Conservation (phyloP, 2,113 vertebrate species). For the Mustela nigripes region DNA sequence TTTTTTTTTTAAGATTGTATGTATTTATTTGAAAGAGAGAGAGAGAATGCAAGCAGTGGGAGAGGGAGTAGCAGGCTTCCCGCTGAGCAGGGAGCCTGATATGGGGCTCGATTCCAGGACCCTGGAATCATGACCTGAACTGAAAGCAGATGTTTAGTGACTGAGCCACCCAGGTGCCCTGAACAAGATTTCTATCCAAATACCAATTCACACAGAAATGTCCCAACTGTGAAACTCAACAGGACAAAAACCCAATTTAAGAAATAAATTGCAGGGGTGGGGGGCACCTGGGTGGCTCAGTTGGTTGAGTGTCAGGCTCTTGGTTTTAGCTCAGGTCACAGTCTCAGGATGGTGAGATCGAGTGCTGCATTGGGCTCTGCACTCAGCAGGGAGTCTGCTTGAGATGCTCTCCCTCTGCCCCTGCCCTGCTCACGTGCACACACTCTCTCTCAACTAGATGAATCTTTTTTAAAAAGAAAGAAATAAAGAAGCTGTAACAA, state of each 20-base stretch:
- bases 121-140: no score
- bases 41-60: no score
- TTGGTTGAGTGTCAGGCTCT: no score
- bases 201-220: no score
- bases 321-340: neutral
- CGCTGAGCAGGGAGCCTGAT: no score
- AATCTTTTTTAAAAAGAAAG: neutral
- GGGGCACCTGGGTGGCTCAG: neutral
- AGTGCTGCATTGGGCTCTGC: neutral
- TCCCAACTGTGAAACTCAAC: neutral
- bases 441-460: neutral
- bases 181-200: neutral
- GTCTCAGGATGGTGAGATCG: neutral
- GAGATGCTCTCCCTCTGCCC: neutral
- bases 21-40: no score
- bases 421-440: neutral
- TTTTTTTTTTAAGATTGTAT: no score
- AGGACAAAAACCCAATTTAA: neutral
- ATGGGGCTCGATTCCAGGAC: no score
- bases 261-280: neutral
- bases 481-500: neutral
- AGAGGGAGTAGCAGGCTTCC: no score
- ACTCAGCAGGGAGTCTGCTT: neutral
- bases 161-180: no score
- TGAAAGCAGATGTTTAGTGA: no score